Percentiles rank a stretch among this genome's conserved stretches.
phyloP scores from a whole-genome alignment of 2,888 invertebrate genomes.

The Macrosoma leucophasiata region DNA sequence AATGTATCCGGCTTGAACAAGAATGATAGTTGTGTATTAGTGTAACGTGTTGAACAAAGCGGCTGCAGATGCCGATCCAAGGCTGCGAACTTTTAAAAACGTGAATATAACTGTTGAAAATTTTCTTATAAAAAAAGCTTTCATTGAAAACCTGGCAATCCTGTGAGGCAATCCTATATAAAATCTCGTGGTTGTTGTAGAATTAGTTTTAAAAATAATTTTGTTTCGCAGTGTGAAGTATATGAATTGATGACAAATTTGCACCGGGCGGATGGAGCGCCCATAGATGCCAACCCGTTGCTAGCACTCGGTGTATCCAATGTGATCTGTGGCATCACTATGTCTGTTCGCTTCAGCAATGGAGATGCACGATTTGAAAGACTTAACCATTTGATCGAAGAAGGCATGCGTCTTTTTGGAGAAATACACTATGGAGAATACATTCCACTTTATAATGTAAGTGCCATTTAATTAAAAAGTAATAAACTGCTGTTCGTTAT shows the following conservation, averaged over 20 bases:
- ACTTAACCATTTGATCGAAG: constrained; percentile 91
- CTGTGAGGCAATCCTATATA: not conserved
- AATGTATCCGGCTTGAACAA: too few species aligned
- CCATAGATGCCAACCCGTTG: constrained; percentile 83
- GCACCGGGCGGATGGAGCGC: constrained; percentile 77
- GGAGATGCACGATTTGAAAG: constrained; percentile 85
- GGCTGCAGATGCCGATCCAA: too few species aligned
- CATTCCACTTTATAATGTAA: constrained; percentile 83
- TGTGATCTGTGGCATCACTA: constrained; percentile 92
- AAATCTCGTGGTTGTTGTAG: not conserved
- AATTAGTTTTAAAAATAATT: constrained; percentile 19
- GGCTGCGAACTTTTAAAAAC: too few species aligned
- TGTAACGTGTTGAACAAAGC: too few species aligned
- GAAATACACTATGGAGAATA: constrained; percentile 89
- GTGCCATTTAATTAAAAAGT: constrained; percentile 7
- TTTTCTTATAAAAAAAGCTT: too few species aligned
- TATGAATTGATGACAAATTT: constrained; percentile 81
- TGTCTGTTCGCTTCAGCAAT: constrained; percentile 89
- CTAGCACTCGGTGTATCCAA: constrained; percentile 90
- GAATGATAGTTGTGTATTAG: too few species aligned
- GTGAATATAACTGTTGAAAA: too few species aligned
- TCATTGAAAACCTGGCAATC: constrained; percentile 1
- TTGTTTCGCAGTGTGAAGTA: constrained; percentile 80
- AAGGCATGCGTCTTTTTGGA: constrained; percentile 92
- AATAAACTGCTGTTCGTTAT: too few species aligned